Base-by-base conservation (phyloP, 1,140 invertebrate genomes). In the Pseudomyrmex dendroicus region DNA sequence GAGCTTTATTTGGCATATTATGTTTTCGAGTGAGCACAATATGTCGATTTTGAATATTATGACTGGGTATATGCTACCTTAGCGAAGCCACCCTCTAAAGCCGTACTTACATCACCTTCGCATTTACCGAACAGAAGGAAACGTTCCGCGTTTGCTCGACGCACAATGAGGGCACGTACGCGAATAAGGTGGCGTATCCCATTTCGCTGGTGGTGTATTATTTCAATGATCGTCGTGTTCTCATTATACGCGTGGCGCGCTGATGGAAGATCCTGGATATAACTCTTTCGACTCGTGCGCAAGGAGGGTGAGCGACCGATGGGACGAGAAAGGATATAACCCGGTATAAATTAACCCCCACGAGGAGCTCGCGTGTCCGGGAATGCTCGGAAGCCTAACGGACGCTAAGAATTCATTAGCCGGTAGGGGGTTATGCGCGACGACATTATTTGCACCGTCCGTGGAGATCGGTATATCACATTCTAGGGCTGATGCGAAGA, bases 291-390 rank as follows among this genome's bases (percentile, higher is more conserved):
- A 25, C 61, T 46, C 50, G 70, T 9, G 25, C 56, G 50, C 15
- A 22, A 22, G 35, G 12, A 25, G 63, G 52, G 9, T 72, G 61
- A 73, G 82, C 62, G 77, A 85, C 59, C 46, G 22, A 20, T 52
- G 57, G 56, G 82, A 77, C 80, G 72, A 74, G 83, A 62, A 88
- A 83, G 78, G 89, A 87, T 90, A 91, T 83, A 90, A 86, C 66
- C 59, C 78, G 66, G 83, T 56, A 76, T 82, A 92, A 92, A 92
- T 93, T 92, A 93, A 93, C 90, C 89, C 90, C 86, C 88, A 73
- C 83, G 74, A 63, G 54, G 52, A 57, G 54, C 64, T 82, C 48
- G 73, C 80, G 76, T 86, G 87, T 63, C 82, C 59, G 70, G 86
- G 52, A 76, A 84, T 59, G 54, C 25, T 64, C 50, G 72, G 52